A percentile compares a stretch with the other conserved stretches of the same genome.
phyloP scores from a whole-genome alignment of 1,140 invertebrate species.

The Tenebrio molitor region DNA sequence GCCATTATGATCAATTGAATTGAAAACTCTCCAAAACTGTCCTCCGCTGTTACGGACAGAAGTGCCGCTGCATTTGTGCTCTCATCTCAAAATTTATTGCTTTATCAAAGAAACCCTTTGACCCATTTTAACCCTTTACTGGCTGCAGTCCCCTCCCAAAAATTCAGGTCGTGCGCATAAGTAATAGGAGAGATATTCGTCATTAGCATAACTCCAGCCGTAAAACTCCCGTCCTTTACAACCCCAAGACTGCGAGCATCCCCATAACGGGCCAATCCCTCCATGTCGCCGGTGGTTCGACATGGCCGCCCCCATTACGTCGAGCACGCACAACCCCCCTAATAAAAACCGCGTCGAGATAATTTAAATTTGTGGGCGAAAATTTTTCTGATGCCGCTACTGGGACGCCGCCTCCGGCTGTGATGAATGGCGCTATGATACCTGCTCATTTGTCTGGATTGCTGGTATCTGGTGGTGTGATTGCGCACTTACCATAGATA shows the following conservation, averaged over 20 bases:
- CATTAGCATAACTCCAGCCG: conserved; percentile 8
- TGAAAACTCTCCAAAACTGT: too few relatives aligned
- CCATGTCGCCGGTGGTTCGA: too few relatives aligned
- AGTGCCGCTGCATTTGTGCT: too few relatives aligned
- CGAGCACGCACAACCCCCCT: too few relatives aligned
- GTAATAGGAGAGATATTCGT: not conserved
- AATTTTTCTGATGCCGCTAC: too few relatives aligned
- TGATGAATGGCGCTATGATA: conserved; percentile 51
- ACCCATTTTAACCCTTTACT: not conserved
- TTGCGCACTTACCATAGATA: conserved; percentile 54
- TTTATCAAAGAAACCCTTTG: too few relatives aligned
- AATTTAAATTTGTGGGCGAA: conserved; percentile 24
- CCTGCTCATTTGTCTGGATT: conserved; percentile 55
- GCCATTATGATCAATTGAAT: too few relatives aligned
- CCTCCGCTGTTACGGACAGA: too few relatives aligned
- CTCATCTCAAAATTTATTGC: too few relatives aligned
- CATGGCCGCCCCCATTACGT: too few relatives aligned
- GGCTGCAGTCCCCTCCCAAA: not conserved
- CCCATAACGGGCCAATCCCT: not conserved
- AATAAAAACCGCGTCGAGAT: too few relatives aligned
- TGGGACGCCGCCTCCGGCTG: not conserved
- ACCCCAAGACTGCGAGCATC: not conserved
- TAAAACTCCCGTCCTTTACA: not conserved
- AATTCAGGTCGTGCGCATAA: not conserved
- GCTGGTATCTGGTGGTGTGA: conserved; percentile 52